Base-by-base conservation (phyloP, 2,113 vertebrate genomes). In the Prionailurus viverrinus region DNA sequence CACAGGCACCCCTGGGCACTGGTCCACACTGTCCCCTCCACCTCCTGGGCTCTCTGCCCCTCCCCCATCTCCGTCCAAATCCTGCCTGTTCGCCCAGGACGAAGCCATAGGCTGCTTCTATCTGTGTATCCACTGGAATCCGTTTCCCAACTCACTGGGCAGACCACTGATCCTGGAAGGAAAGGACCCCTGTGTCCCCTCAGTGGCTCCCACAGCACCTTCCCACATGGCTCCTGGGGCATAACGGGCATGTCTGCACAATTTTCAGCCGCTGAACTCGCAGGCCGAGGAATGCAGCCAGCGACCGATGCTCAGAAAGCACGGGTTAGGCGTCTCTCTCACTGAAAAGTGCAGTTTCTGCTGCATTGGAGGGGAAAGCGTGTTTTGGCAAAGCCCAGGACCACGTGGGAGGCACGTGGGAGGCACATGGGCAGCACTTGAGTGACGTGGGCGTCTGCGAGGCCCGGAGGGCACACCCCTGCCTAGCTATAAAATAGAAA, bases 121-220 rank as follows among this genome's bases (percentile, higher is more conserved):
- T 10, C 55, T 9, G 14, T 25, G 55, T 5, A 5, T 27, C 11
- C 5, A 21, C 31, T 14, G 25, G 66, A 74, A n/a, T 3, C 29
- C 2, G 19, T 7, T 25, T 87, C n/a, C 82, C 31, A 3, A 0
- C 18, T 13, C 0, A 0, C 51, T 31, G 0, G 2, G 66, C 0
- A 14, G 65, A 19, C 14, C 55, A 0, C 4, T 2, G 45, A 11
- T 88, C 16, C 61, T 29, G 1, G n/a, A 58, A 45, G 65, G 29
- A 55, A 65, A 74, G 33, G 3, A 1, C 29, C 5, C 18, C 39
- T 13, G 0, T 1, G 0, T 4, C 16, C 15, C 36, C 81, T 23
- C 29, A 48, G 45, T 0, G 61, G 36, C 53, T 89, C 78, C 48
- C 16, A 23, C 1, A 9, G 63, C 58, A 36, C 48, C 69, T 31